Percentiles rank a stretch among this genome's conserved stretches.
Conservation (phyloP, 2,797 vertebrate species). For the Trachops cirrhosus region DNA sequence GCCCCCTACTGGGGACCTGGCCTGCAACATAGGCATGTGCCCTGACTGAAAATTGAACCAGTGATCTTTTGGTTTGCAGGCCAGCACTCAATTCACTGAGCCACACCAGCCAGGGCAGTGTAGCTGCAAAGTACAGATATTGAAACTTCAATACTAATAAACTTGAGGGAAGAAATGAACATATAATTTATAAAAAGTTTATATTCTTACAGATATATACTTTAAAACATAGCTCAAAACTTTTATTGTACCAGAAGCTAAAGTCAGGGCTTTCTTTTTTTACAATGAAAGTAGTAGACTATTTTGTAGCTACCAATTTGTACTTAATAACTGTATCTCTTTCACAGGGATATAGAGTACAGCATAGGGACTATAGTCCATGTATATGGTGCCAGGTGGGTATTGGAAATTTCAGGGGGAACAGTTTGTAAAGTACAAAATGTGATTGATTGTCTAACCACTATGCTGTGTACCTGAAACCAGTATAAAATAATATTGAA, state of each 20-base stretch:
- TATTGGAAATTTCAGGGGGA: neutral
- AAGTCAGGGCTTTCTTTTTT: neutral
- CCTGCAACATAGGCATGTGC: too few species aligned
- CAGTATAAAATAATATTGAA: neutral
- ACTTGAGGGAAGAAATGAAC: neutral
- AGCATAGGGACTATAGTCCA: neutral
- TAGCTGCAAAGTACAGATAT: neutral
- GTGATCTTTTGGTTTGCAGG: too few species aligned
- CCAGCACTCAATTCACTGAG: too few species aligned
- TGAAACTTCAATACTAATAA: neutral
- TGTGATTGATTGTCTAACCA: neutral
- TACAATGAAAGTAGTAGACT: neutral
- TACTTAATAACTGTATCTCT: neutral
- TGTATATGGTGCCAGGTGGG: neutral
- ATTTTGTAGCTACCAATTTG: neutral
- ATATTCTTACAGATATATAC: neutral
- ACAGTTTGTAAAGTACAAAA: neutral
- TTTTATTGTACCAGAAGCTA: neutral
- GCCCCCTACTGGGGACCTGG: too few species aligned
- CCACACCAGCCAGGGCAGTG: too few species aligned
- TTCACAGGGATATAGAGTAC: neutral
- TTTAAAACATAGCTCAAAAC: conserved; percentile 28
- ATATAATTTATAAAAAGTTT: neutral
- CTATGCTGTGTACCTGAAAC: neutral
- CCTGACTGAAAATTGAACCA: too few species aligned